A percentile compares a stretch with the other conserved stretches of the same genome.
Evolutionary conservation across 2,113 vertebrate species (phyloP).

Genomic region (Lepus europaeus): DNA sequence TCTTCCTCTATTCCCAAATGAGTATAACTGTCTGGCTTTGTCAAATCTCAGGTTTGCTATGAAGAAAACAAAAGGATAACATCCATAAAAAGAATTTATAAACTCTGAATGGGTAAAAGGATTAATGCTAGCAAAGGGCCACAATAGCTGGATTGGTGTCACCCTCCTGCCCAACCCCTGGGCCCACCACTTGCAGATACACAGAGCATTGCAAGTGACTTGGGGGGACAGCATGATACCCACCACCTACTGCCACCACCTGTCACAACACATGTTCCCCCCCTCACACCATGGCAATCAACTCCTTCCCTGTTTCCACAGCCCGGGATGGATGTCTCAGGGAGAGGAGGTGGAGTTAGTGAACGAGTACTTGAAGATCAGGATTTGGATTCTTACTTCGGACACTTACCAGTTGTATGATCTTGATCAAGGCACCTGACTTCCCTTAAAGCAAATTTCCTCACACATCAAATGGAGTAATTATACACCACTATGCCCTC

Average conservation of each 20-base stretch:
- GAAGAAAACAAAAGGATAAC: neutral
- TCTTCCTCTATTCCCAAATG: neutral
- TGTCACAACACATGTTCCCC: neutral
- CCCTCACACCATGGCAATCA: neutral
- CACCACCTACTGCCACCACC: neutral
- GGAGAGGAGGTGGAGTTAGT: neutral
- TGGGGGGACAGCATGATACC: neutral
- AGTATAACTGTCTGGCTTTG: neutral
- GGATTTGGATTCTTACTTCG: neutral
- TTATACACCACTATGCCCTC: neutral
- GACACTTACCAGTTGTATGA: neutral
- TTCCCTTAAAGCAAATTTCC: constrained; percentile 37
- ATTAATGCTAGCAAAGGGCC: neutral
- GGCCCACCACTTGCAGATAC: neutral
- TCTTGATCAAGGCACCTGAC: neutral
- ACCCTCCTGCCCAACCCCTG: neutral
- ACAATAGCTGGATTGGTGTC: neutral
- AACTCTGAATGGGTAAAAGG: neutral
- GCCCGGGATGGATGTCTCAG: neutral
- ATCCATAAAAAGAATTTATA: neutral
- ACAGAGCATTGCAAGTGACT: neutral
- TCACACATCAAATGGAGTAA: neutral
- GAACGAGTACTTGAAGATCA: neutral
- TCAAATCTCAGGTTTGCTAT: neutral
- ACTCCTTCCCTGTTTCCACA: too few species aligned